Conservation (phyloP, 35 echinoderm and acorn worm species). For the Ophioderma brevispina region DNA sequence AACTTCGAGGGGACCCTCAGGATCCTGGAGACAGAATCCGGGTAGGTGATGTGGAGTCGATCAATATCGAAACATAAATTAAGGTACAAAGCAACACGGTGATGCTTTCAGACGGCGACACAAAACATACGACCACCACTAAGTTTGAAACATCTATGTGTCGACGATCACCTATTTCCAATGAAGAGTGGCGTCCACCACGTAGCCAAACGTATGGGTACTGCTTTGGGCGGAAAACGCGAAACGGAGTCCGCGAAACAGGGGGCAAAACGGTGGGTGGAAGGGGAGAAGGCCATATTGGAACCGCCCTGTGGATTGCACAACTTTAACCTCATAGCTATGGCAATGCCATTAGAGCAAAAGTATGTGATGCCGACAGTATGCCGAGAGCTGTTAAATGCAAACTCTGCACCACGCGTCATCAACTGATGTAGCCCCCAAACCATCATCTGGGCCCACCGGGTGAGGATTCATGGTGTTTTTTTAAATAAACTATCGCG, state of each 20-base stretch:
- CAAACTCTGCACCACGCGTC: slow-evolving; percentile 14
- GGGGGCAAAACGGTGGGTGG: slow-evolving; percentile 14
- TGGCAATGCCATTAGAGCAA: slow-evolving; percentile 48
- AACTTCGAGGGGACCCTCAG: slow-evolving; percentile 48
- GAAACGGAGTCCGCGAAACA: not conserved
- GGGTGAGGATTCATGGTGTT: slow-evolving; percentile 43
- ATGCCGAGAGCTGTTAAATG: slow-evolving; percentile 31
- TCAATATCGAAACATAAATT: not conserved
- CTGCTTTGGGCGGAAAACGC: slow-evolving; percentile 31
- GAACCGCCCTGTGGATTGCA: slow-evolving; percentile 13
- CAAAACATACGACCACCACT: slow-evolving; percentile 17
- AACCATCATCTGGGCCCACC: slow-evolving; percentile 51
- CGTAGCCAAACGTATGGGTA: slow-evolving; percentile 54
- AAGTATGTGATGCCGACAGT: slow-evolving; percentile 17
- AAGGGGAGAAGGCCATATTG: slow-evolving; percentile 7
- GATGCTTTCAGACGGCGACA: slow-evolving; percentile 49
- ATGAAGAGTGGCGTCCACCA: slow-evolving; percentile 23
- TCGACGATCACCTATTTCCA: slow-evolving; percentile 12
- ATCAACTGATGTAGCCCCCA: slow-evolving; percentile 36
- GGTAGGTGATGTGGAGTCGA: not conserved
- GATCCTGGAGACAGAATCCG: slow-evolving; percentile 18
- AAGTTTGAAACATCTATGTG: slow-evolving; percentile 33
- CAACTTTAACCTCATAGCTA: slow-evolving; percentile 41
- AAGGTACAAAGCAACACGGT: slow-evolving; percentile 27
- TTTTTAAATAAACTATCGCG: no score